phyloP scores from a whole-genome alignment of 2,888 invertebrate genomes.

The Archaeoteleia sp. region DNA sequence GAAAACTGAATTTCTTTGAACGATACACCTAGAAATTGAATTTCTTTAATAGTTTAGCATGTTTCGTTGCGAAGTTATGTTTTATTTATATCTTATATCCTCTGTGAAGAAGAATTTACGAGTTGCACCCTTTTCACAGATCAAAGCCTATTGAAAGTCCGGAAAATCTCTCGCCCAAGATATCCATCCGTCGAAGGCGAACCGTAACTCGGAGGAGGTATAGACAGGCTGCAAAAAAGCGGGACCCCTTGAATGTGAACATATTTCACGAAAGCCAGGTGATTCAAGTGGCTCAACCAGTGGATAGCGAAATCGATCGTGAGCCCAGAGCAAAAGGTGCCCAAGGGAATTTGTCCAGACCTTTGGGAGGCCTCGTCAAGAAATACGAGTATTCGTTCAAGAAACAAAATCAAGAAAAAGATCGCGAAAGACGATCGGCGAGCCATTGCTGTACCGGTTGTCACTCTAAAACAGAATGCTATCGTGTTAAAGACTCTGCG shows the following conservation, averaged over 20 bases:
- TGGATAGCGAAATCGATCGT: constrained; percentile 33
- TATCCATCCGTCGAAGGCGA: constrained; percentile 52
- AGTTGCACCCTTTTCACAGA: constrained; percentile 17
- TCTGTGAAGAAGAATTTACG: constrained; percentile 10
- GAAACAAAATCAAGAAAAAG: constrained; percentile 12
- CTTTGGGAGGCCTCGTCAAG: constrained; percentile 23
- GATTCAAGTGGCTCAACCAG: constrained; percentile 40
- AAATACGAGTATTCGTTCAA: constrained; percentile 19
- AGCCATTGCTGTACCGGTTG: constrained; percentile 13
- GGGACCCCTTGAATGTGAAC: constrained; percentile 56
- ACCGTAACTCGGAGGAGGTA: constrained; percentile 51
- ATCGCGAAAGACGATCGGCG: constrained; percentile 10
- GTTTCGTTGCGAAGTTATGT: neutral
- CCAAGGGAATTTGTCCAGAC: constrained; percentile 22
- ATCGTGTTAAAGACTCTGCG: constrained; percentile 53
- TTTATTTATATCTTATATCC: too few relatives aligned
- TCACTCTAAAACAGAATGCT: constrained; percentile 52
- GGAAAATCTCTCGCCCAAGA: constrained; percentile 44
- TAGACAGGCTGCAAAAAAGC: constrained; percentile 50
- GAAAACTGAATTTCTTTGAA: too few relatives aligned
- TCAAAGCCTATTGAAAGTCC: constrained; percentile 42
- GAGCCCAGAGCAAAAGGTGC: constrained; percentile 16
- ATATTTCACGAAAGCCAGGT: constrained; percentile 58
- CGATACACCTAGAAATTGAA: neutral
- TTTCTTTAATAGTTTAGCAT: neutral